Conservation (phyloP, 2,888 invertebrate species). For the Dryadula phaetusa region DNA sequence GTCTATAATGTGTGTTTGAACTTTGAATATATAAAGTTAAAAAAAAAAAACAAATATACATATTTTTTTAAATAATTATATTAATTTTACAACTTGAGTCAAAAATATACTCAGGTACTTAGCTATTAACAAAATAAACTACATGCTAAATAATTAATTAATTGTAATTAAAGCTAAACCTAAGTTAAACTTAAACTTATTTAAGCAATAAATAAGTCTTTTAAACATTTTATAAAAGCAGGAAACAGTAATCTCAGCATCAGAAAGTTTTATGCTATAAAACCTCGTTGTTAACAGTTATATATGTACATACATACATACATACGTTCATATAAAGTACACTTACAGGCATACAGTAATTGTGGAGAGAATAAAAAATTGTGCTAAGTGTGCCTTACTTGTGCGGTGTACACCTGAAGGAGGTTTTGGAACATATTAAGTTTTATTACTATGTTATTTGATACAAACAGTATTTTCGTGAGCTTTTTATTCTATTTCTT, state of each 20-base stretch:
- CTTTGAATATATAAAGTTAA: too few species aligned
- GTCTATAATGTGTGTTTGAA: too few species aligned
- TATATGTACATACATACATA: slow-evolving; percentile 45
- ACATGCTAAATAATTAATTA: neutral
- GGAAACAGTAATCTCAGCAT: slow-evolving; percentile 46
- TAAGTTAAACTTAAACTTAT: slow-evolving; percentile 1
- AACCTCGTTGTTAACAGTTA: slow-evolving; percentile 55
- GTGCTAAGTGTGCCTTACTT: slow-evolving; percentile 82
- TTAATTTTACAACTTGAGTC: too few species aligned
- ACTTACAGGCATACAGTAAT: slow-evolving; percentile 61
- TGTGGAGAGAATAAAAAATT: slow-evolving; percentile 80
- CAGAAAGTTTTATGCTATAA: slow-evolving; percentile 49
- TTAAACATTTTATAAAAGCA: slow-evolving; percentile 30
- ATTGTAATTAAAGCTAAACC: neutral
- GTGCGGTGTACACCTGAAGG: slow-evolving; percentile 63
- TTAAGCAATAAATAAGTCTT: slow-evolving; percentile 14
- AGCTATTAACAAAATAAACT: neutral
- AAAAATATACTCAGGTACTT: too few species aligned
- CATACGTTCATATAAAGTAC: slow-evolving; percentile 42
- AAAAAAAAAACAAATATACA: too few species aligned
- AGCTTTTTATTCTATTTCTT: too few species aligned
- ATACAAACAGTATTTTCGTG: too few species aligned
- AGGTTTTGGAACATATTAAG: neutral
- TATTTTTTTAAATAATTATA: too few species aligned
- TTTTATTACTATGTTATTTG: too few species aligned